These are phyloP conservation scores for Plecturocebus donacophilus DNA, from an alignment of 2,113 vertebrate genomes.

Conservation along the genomic window DNA sequence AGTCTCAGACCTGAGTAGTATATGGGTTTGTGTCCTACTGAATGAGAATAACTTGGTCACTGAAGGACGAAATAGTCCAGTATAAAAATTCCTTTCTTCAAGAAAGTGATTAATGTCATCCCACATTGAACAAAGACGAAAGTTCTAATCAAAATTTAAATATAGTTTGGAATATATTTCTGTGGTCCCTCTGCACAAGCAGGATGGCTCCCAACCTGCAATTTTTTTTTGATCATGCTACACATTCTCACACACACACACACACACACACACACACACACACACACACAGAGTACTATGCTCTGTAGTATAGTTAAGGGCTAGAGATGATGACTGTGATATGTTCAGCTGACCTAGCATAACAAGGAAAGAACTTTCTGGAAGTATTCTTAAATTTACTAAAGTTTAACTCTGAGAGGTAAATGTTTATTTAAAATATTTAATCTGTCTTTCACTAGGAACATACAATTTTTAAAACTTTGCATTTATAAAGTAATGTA, in stretches of 20 bases:
- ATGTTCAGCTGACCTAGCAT: background rate
- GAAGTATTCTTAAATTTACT: background rate
- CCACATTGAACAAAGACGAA: background rate
- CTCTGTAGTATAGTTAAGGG: background rate
- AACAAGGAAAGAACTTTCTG: background rate
- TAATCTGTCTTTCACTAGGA: background rate
- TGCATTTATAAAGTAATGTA: background rate
- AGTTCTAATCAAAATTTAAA: background rate
- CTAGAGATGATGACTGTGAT: background rate
- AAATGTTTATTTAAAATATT: constrained; percentile 10
- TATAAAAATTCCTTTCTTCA: background rate
- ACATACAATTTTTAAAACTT: background rate
- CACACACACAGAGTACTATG: no score
- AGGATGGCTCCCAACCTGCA: background rate
- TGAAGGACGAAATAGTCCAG: background rate
- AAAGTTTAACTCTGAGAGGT: background rate
- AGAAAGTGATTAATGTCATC: background rate
- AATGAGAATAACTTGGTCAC: background rate
- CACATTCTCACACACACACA: background rate
- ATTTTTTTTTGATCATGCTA: background rate
- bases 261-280: no score
- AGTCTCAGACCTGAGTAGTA: background rate
- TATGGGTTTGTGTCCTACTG: background rate
- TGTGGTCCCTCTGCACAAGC: background rate
- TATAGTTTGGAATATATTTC: background rate